These are phyloP conservation scores for Silurus glanis DNA, from an alignment of 2,113 vertebrate genomes.

Conservation along the genomic window DNA sequence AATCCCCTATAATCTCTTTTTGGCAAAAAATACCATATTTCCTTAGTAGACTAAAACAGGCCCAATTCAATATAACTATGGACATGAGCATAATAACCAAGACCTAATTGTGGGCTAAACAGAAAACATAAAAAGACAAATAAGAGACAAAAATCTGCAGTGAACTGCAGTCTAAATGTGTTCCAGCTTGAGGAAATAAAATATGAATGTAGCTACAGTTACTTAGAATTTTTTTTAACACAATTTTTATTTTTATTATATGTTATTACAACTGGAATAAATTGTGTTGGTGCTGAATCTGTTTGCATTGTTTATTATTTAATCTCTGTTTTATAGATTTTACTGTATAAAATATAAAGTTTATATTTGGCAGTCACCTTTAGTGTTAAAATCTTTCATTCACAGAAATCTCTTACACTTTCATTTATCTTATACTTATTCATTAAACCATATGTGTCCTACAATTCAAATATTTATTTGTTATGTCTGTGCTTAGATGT, in stretches of 20 bases:
- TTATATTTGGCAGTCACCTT: neutral
- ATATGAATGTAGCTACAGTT: neutral
- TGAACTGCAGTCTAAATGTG: neutral
- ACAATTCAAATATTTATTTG: neutral
- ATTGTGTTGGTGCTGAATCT: neutral
- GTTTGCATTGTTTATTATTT: neutral
- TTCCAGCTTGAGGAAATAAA: neutral
- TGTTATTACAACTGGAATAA: neutral
- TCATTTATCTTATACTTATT: neutral
- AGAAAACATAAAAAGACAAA: no score
- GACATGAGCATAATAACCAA: no score
- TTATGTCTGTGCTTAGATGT: neutral
- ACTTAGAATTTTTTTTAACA: neutral
- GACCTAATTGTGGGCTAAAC: no score
- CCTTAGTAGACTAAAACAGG: neutral
- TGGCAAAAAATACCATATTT: neutral
- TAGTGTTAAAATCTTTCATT: neutral
- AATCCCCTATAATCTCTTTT: no score
- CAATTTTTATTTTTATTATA: neutral
- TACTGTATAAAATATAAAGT: neutral
- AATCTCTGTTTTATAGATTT: neutral
- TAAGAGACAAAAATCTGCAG: no score
- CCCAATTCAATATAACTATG: neutral
- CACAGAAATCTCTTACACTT: neutral
- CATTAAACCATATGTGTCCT: neutral